phyloP scores from a whole-genome alignment of 2,888 invertebrate genomes.

The Acholoe squamosa region DNA sequence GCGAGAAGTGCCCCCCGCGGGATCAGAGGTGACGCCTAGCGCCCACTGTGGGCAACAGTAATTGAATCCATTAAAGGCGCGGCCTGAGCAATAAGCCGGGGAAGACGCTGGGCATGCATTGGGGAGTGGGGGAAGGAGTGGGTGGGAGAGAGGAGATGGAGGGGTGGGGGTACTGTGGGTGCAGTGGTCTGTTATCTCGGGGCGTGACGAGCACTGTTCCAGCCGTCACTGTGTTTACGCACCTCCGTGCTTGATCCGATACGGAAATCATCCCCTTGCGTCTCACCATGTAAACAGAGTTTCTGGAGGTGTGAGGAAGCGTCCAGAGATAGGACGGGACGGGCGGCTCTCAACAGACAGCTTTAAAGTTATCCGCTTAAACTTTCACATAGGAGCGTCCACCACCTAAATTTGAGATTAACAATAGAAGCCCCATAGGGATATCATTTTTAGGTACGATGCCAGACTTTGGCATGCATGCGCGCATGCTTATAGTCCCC shows the following conservation, averaged over 20 bases:
- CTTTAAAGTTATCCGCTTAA: background rate
- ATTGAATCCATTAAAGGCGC: conserved; percentile 45
- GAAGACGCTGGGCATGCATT: background rate
- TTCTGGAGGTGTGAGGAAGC: background rate
- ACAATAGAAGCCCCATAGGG: background rate
- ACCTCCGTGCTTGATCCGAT: background rate
- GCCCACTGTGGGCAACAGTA: conserved; percentile 30
- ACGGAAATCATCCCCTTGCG: background rate
- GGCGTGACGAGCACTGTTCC: background rate
- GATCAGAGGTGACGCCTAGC: conserved; percentile 46
- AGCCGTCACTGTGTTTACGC: conserved; percentile 13
- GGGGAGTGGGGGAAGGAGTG: background rate
- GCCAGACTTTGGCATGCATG: background rate
- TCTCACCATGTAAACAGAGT: background rate
- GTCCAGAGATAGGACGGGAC: background rate
- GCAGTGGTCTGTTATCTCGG: background rate
- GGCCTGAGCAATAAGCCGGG: background rate
- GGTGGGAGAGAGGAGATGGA: background rate
- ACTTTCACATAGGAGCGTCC: background rate
- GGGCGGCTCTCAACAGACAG: no score
- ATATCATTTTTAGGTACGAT: background rate
- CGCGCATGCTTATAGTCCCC: background rate
- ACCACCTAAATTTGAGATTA: background rate
- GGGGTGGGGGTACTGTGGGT: background rate
- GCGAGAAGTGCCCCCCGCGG: conserved; percentile 40